Percentiles rank a stretch among this genome's conserved stretches.
Evolutionary conservation across 2,888 invertebrate genomes (phyloP).

Genomic region (Drosophila histrio): DNA sequence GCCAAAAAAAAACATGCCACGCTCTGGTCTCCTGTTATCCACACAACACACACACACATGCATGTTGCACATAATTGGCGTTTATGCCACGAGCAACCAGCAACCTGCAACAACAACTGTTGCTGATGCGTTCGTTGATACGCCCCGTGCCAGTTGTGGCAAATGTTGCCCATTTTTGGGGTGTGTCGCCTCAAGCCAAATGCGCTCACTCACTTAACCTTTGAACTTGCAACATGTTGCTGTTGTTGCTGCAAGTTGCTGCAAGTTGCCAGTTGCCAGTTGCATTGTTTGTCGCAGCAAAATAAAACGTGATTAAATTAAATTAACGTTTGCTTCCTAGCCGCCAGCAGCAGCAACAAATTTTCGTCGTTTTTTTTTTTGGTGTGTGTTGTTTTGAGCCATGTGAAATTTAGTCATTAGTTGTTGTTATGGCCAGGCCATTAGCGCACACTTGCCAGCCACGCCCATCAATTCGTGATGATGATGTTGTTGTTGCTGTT

Average conservation of each 20-base stretch:
- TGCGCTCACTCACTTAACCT: conserved; percentile 79
- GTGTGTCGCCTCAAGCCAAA: conserved; percentile 75
- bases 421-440: conserved; percentile 70
- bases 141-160: conserved; percentile 59
- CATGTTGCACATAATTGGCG: conserved; percentile 75
- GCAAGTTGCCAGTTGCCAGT: conserved; percentile 1
- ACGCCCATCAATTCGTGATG: conserved; percentile 61
- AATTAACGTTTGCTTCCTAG: conserved; percentile 75
- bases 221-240: conserved; percentile 68
- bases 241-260: conserved; percentile 6
- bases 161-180: conserved; percentile 61
- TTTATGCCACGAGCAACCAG: conserved; percentile 75
- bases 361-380: conserved; percentile 16
- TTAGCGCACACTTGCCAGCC: conserved; percentile 69
- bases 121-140: conserved; percentile 70
- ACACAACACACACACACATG: conserved; percentile 29
- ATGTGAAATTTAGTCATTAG: conserved; percentile 77
- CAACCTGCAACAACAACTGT: conserved; percentile 56
- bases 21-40: conserved; percentile 44
- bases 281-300: conserved; percentile 66
- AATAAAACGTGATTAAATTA: conserved; percentile 77
- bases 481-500: conserved; percentile 31
- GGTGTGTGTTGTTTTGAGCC: conserved; percentile 25
- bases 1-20: conserved; percentile 77
- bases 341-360: conserved; percentile 40